Base-by-base conservation (phyloP, 2,797 vertebrate species). In the Uromys caudimaculatus region DNA sequence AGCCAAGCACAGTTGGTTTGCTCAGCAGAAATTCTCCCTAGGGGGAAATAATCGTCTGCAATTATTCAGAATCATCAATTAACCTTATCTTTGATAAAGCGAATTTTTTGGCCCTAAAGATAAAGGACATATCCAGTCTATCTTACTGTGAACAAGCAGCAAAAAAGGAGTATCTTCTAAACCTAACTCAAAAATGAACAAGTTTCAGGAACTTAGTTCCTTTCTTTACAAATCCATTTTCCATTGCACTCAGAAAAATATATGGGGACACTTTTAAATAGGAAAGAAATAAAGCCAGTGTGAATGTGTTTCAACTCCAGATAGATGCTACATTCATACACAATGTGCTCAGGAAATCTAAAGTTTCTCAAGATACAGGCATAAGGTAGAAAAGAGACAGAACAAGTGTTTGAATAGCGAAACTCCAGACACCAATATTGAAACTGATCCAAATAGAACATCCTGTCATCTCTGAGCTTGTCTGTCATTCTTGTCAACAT, bases 101-200 rank as follows among this genome's bases (percentile, higher is more conserved):
- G 62, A 52, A 54, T 97, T 95, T 38, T 94, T 87, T 91, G 91
- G 75, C 32, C 60, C 21, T 89, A 11, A 12, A 23, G 58, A 50
- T 89, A 91, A 89, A 95, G 96, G 75, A 96, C 97, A 87, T 95
- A 41, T 93, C 93, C 64, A 0, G 1, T 35, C 52, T 96, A n/a
- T 97, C 83, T 86, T 89, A 16, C 54, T 89, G 6, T 62, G 32
- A 79, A 11, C 97, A 16, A 89, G 77, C 96, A 97, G 56, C n/a
- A 96, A 97, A 50, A 52, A 75, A 93, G 67, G 19, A 89, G 19
- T 41, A 56, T 77, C 41, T 98, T 98, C 95, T 97, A 27, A 97
- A 93, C 41, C 38, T 3, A 47, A 64, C 8, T 7, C 6, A 96
- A 64, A 60, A 96, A 94, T 97, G 97, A 97, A 87, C 19, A 76